Evolutionary conservation across 2,888 invertebrate species (phyloP).

Genomic region (Tridacna gigas): DNA sequence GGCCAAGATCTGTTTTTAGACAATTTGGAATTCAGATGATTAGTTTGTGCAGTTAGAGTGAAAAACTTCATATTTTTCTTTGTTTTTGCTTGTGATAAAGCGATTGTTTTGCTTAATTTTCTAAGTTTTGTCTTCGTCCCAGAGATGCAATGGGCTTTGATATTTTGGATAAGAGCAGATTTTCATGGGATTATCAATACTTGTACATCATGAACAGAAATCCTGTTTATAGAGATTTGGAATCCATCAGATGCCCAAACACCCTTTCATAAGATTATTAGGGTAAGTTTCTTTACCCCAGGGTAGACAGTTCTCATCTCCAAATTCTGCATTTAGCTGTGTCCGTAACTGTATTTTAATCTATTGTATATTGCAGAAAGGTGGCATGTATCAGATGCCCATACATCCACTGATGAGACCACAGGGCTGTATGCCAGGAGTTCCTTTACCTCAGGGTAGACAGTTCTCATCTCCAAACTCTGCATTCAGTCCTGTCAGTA

Average conservation of each 20-base stretch:
- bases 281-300: conserved; percentile 47
- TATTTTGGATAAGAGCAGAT: too few relatives aligned
- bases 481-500: conserved; percentile 81
- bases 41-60: too few relatives aligned
- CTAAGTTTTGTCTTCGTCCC: too few relatives aligned
- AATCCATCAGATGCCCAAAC: conserved; percentile 54
- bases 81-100: too few relatives aligned
- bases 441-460: conserved; percentile 54
- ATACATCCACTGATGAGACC: conserved; percentile 56
- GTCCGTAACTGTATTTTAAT: conserved; percentile 61
- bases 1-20: too few relatives aligned
- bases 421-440: conserved; percentile 34
- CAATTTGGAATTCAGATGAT: too few relatives aligned
- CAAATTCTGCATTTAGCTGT: conserved; percentile 82
- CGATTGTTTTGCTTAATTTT: too few relatives aligned
- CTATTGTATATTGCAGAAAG: conserved; percentile 38
- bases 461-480: conserved; percentile 80
- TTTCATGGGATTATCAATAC: too few relatives aligned
- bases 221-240: conserved; percentile 52
- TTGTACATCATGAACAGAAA: too few relatives aligned
- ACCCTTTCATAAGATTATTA: conserved; percentile 55
- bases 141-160: too few relatives aligned
- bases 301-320: conserved; percentile 73
- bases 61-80: too few relatives aligned
- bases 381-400: conserved; percentile 56